Conservation (phyloP, 2,888 invertebrate genomes). For the Melanotus villosus region DNA sequence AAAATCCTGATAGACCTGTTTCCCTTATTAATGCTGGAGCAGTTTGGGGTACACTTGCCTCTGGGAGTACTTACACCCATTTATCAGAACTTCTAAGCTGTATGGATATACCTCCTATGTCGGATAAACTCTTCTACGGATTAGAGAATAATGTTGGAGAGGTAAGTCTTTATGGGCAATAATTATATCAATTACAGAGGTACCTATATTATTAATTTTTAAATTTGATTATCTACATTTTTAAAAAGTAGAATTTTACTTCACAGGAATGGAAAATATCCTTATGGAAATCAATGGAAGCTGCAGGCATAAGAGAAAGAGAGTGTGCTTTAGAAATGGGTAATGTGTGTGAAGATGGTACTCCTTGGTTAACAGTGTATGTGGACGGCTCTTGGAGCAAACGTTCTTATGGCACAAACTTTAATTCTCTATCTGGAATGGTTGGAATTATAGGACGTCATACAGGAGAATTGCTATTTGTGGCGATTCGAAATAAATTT, state of each 20-base stretch:
- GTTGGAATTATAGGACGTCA: no score
- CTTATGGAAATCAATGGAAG: neutral
- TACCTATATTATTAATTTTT: neutral
- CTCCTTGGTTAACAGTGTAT: conserved; percentile 51
- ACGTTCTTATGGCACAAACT: conserved; percentile 50
- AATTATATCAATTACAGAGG: no score
- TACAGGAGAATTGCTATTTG: conserved; percentile 49
- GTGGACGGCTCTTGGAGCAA: conserved; percentile 54
- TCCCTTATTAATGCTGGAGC: conserved; percentile 9
- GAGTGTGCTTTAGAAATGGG: neutral
- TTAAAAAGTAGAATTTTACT: neutral
- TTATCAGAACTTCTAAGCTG: neutral
- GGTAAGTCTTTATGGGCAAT: no score
- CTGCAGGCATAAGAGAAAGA: neutral
- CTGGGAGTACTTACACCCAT: conserved; percentile 18
- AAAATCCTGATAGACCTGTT: neutral
- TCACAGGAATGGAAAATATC: neutral
- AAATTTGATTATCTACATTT: neutral
- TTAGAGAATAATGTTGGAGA: no score
- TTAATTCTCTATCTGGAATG: conserved; percentile 51
- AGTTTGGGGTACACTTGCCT: conserved; percentile 27
- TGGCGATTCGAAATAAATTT: conserved; percentile 51
- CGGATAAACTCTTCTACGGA: neutral
- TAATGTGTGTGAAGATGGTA: conserved; percentile 42
- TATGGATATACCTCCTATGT: conserved; percentile 20